These are phyloP conservation scores for Biston stratarius DNA, from an alignment of 2,888 invertebrate genomes.

Conservation along the genomic window DNA sequence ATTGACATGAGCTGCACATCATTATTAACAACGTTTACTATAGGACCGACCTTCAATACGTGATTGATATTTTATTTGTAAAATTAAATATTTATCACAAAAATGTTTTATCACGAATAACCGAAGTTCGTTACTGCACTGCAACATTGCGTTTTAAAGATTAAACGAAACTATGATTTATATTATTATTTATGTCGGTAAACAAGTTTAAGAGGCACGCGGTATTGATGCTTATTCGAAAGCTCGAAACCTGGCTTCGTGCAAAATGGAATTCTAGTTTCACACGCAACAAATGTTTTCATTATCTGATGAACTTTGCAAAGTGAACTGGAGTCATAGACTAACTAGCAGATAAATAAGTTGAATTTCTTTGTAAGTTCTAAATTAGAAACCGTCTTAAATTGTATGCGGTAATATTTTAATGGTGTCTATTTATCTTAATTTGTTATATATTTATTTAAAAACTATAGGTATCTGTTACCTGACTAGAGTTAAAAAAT, in stretches of 20 bases:
- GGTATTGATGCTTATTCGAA: conserved; percentile 77
- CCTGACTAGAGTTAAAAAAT: too few species aligned
- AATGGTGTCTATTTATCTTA: too few species aligned
- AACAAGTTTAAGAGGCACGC: conserved; percentile 61
- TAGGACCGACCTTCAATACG: too few species aligned
- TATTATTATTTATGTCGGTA: conserved; percentile 65
- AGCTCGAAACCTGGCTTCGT: conserved; percentile 74
- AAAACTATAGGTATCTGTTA: too few species aligned
- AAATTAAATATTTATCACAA: too few species aligned
- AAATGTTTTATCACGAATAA: background rate
- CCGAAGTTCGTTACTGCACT: conserved; percentile 21
- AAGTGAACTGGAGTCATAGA: conserved; percentile 58
- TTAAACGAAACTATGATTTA: conserved; percentile 69
- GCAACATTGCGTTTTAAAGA: conserved; percentile 42
- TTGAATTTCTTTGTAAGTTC: background rate
- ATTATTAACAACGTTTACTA: too few species aligned
- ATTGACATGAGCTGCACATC: too few species aligned
- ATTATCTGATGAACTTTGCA: conserved; percentile 84
- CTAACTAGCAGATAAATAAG: conserved; percentile 41
- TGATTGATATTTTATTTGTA: too few species aligned
- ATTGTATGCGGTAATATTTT: too few species aligned
- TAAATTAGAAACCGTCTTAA: too few species aligned
- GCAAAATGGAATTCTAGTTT: conserved; percentile 84
- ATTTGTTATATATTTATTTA: too few species aligned
- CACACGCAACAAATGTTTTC: conserved; percentile 85